phyloP scores from a whole-genome alignment of 2,113 vertebrate species.

The Benitochromis conjunctus region DNA sequence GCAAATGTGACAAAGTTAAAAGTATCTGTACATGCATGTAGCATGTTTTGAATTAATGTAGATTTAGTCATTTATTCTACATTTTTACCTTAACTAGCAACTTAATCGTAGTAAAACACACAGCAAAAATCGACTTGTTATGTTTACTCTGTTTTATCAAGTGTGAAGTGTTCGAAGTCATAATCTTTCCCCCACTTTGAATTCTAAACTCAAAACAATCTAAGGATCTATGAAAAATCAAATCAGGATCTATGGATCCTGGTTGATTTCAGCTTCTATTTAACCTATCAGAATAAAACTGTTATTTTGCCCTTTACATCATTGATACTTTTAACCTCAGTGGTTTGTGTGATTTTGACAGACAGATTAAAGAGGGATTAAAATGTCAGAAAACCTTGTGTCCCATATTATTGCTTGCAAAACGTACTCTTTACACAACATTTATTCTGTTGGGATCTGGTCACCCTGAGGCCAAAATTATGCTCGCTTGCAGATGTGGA shows the following conservation, averaged over 20 bases:
- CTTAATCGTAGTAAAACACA: fast-evolving
- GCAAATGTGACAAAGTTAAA: background rate
- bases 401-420: background rate
- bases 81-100: background rate
- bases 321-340: background rate
- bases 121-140: fast-evolving
- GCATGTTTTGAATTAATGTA: background rate
- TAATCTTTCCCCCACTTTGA: background rate
- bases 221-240: no score
- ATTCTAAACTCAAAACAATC: background rate
- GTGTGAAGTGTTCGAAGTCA: background rate
- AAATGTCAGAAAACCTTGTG: background rate
- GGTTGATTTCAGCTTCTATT: background rate
- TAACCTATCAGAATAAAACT: background rate
- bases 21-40: background rate
- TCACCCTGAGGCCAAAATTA: background rate
- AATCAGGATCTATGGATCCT: background rate
- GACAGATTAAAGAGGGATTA: background rate
- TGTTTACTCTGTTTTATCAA: background rate
- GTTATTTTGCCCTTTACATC: fast-evolving
- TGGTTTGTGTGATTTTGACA: background rate
- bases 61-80: background rate
- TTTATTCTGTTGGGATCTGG: background rate
- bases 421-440: background rate
- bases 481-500: background rate